These are phyloP conservation scores for Sthenelais limicola DNA, from an alignment of 2,888 invertebrate species.

Conservation along the genomic window DNA sequence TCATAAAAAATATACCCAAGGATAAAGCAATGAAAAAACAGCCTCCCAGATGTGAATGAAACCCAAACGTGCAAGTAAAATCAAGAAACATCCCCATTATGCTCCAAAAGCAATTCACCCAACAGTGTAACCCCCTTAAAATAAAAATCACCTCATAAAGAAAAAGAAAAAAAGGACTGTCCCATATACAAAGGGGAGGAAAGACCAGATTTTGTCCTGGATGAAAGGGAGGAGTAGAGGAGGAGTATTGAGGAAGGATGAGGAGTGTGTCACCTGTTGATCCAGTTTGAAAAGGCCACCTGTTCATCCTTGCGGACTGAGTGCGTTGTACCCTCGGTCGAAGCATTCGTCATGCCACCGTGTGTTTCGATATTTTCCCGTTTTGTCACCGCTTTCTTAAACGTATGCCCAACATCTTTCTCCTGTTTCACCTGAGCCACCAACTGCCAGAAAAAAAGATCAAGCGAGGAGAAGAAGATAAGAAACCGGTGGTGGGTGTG, in stretches of 20 bases:
- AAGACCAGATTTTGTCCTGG: too few species aligned
- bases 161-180: too few species aligned
- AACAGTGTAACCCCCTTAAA: too few species aligned
- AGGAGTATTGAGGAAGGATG: neutral
- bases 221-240: too few species aligned
- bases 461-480: constrained; percentile 15
- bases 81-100: too few species aligned
- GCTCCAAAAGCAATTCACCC: too few species aligned
- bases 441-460: constrained; percentile 74
- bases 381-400: constrained; percentile 92
- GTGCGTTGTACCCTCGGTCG: constrained; percentile 85
- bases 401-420: constrained; percentile 91
- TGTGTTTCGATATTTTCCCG: constrained; percentile 92
- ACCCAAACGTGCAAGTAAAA: too few species aligned
- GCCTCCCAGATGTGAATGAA: too few species aligned
- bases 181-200: too few species aligned
- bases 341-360: constrained; percentile 94
- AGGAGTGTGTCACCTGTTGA: constrained; percentile 78
- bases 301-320: constrained; percentile 88
- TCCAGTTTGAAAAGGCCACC: constrained; percentile 98
- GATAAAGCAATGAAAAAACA: too few species aligned
- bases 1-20: too few species aligned
- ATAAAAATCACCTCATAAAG: too few species aligned
- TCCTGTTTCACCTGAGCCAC: constrained; percentile 87
- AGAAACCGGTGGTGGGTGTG: neutral